Evolutionary conservation across 2,797 vertebrate genomes (phyloP), one percentile per base, ranked within the genome.

Genomic region (Coendou prehensilis): DNA sequence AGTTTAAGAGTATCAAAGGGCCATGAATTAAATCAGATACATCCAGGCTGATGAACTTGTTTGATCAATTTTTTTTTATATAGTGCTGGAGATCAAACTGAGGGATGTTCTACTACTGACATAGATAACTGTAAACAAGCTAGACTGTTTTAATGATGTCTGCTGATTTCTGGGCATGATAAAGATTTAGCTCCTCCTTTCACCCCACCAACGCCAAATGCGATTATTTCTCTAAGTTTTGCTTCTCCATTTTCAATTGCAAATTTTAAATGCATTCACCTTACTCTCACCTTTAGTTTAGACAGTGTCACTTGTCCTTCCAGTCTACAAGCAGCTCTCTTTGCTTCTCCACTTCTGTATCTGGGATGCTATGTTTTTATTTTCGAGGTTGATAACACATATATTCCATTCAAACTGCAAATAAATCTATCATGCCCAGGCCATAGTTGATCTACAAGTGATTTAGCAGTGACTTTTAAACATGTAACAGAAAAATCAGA

Each of bases 21-120:
- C 47, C 52, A 45, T 6, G 3, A 47, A 0, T 61, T 6, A 20
- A 23, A 9, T 18, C 50, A 64, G 61, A 41, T 23, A 52, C 3
- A 10, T 7, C 5, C 0, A 0, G 2, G 10, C 4, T 18, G 41
- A 13, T 13, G 15, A 2, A 15, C 73, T 14, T 41, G 45, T 30
- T 71, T 73, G 37, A 73, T 73, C 22, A 23, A 73, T 71, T 37
- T 73, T 73, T 71, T 45, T n/a, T n/a, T 64, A 26, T 67, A 41
- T 9, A 71, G 69, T 37, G n/a, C 69, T 22, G 18, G n/a, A 2
- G 18, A 73, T 73, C 69, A 73, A 41, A 73, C 37, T 22, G 20
- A 73, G 69, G 37, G 69, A 23, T 73, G 69, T 45, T 69, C 69
- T 45, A 41, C 37, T 22, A 45, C 37, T 45, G 69, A 73, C 45